These are phyloP conservation scores for Elmis aenea DNA, from an alignment of 2,888 invertebrate genomes.

Conservation along the genomic window DNA sequence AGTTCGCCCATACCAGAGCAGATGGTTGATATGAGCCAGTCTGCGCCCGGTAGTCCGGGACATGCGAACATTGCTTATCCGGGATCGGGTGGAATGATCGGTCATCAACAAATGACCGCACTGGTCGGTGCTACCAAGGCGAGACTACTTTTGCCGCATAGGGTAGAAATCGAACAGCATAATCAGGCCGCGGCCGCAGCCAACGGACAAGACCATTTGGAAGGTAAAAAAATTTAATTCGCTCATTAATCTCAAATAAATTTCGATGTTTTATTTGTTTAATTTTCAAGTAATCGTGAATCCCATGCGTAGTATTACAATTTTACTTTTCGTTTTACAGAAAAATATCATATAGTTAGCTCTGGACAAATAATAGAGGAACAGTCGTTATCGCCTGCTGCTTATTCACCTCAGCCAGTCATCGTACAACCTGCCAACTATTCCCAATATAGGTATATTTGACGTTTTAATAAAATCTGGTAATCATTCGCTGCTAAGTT, in stretches of 20 bases:
- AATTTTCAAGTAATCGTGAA: conserved; percentile 4
- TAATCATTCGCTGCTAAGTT: neutral
- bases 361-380: conserved; percentile 50
- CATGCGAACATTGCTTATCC: conserved; percentile 46
- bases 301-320: no score
- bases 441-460: conserved; percentile 32
- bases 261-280: no score
- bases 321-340: no score
- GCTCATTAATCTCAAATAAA: no score
- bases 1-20: conserved; percentile 84
- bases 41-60: conserved; percentile 57
- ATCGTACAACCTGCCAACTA: conserved; percentile 56
- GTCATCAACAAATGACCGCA: conserved; percentile 49
- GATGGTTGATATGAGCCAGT: conserved; percentile 45
- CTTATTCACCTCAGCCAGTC: conserved; percentile 57
- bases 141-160: conserved; percentile 54
- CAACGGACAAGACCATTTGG: conserved; percentile 43
- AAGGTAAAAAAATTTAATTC: conserved; percentile 35
- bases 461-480: neutral
- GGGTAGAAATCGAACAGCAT: conserved; percentile 55
- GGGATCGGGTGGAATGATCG: conserved; percentile 45
- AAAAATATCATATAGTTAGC: conserved; percentile 49
- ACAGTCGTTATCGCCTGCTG: conserved; percentile 53
- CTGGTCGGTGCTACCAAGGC: conserved; percentile 48
- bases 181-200: conserved; percentile 42